Base-by-base conservation (phyloP, 2,888 invertebrate genomes). In the Pristionchus entomophagus region DNA sequence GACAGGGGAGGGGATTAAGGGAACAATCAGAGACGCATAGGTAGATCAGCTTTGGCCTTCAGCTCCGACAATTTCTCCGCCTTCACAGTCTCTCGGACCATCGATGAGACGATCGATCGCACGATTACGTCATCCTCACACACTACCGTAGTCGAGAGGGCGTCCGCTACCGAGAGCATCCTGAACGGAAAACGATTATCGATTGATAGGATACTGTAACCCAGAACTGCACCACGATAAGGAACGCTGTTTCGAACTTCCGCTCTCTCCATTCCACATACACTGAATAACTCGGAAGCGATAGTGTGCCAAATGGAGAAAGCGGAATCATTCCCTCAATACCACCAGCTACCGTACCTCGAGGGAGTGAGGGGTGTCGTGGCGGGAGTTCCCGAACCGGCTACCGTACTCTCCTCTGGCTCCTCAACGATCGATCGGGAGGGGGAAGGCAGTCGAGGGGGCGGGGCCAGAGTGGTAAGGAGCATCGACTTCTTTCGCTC, bases 401-500 rank as follows among this genome's bases (percentile, higher is more conserved):
- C 83, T 38, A 59, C 38, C 35, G 29, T 53, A 38, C 32, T 26
- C 35, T 59, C 38, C 0, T 17, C 59, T 0, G 51, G 22, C 19
- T 32, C 82, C n/a, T 53, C 38, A n/a, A 14, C n/a, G 22, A 82
- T 53, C 59, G 82, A 82, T 49, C 83, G 26, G 3, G 83, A 41
- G 1, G 83, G 83, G 22, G 83, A 84, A 6, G 83, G 83, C 32
- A 84, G 19, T 65, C 83, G 83, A 32, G 83, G 83, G 17, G 83
- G 83, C 2, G 83, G 85, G 5, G 56, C 85, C 14, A 59, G 51
- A 12, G 73, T 56, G 0, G 73, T 73, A 0, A 91, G 86, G 10
- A 90, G 85, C 10, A 91, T 56, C 1, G 90, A 90, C n/a, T 86
- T 87, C 86, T 91, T 91, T 38, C 91, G 53, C 73, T 91, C 91